Evolutionary conservation across 2,797 vertebrate species (phyloP).

Genomic region (Enteromius anoplus): DNA sequence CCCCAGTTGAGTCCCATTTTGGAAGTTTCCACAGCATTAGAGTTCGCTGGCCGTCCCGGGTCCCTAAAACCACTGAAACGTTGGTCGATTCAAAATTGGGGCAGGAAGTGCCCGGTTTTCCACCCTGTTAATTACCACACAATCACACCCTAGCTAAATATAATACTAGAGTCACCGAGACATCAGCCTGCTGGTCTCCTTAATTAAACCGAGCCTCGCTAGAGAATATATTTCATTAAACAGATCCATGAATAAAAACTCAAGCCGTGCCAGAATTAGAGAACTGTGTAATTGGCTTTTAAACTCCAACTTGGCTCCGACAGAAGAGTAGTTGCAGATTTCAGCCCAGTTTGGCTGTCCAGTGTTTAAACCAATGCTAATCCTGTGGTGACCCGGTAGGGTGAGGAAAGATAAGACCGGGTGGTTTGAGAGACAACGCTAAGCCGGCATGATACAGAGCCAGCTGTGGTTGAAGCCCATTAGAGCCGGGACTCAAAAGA

Average conservation of each 20-base stretch:
- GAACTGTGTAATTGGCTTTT: conserved; percentile 33
- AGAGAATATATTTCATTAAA: conserved; percentile 34
- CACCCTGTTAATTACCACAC: conserved; percentile 12
- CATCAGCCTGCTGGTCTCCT: conserved; percentile 1
- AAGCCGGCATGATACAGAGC: conserved; percentile 33
- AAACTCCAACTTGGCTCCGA: conserved; percentile 17
- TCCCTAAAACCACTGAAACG: conserved; percentile 3
- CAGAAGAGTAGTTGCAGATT: conserved; percentile 16
- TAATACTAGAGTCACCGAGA: neutral
- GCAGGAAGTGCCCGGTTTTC: neutral
- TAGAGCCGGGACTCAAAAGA: neutral
- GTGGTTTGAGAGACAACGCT: conserved; percentile 28
- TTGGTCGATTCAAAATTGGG: neutral
- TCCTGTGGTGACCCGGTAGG: conserved; percentile 37
- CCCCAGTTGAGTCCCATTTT: neutral
- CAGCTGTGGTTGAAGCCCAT: conserved; percentile 44
- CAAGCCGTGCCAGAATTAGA: conserved; percentile 7
- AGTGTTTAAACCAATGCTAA: conserved; percentile 38
- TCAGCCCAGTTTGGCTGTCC: conserved; percentile 8
- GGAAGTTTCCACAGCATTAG: neutral
- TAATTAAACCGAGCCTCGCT: conserved; percentile 19
- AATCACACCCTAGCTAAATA: conserved; percentile 30
- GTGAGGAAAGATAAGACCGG: conserved; percentile 17
- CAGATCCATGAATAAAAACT: conserved; percentile 26
- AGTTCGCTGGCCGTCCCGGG: neutral